These are phyloP conservation scores for Drosophila nigrodunni DNA, from an alignment of 1,140 invertebrate genomes.

Conservation along the genomic window DNA sequence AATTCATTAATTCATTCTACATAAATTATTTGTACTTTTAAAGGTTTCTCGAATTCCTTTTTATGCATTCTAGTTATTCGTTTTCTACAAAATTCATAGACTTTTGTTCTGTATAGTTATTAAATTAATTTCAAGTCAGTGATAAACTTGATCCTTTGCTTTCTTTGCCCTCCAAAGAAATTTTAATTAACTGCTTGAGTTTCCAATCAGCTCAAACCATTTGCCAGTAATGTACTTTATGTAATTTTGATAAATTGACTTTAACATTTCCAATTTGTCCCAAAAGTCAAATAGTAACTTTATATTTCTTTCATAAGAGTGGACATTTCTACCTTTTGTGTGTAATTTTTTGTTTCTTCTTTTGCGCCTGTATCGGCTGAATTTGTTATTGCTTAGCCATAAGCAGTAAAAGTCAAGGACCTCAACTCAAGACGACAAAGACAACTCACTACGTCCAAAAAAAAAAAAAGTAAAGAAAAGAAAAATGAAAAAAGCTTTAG, in stretches of 20 bases:
- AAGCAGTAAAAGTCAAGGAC: constrained; percentile 59
- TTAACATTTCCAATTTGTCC: constrained; percentile 7
- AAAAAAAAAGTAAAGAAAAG: not conserved
- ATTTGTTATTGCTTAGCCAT: constrained; percentile 29
- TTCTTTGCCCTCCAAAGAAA: not conserved
- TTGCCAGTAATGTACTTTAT: not conserved
- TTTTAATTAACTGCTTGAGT: not conserved
- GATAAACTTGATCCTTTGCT: no score
- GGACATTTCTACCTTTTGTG: constrained; percentile 19
- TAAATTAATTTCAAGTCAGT: no score
- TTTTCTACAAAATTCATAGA: no score
- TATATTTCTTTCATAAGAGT: constrained; percentile 3
- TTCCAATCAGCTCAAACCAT: not conserved
- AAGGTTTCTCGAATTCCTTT: no score
- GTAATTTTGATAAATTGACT: not conserved
- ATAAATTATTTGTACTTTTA: no score
- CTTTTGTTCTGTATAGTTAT: no score
- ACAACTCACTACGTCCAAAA: not conserved
- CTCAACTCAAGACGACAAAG: constrained; percentile 16
- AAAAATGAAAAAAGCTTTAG: constrained; percentile 25
- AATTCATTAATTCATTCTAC: no score
- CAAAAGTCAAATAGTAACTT: constrained; percentile 3
- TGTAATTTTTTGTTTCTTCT: no score
- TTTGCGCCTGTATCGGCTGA: constrained; percentile 8
- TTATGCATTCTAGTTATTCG: no score